Conservation (phyloP, 2,113 vertebrate species). For the Ictalurus punctatus region DNA sequence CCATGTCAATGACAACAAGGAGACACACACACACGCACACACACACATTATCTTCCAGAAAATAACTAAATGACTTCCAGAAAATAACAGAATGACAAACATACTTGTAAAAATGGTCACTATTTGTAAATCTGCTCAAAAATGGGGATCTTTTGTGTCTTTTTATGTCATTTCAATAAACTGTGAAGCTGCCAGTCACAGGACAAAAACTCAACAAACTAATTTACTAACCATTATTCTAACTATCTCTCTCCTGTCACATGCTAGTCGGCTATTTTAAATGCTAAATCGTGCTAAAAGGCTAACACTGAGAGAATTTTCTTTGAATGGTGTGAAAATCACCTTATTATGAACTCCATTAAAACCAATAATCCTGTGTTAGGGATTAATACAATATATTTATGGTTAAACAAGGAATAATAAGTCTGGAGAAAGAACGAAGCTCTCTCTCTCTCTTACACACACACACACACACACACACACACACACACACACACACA, state of each 20-base stretch:
- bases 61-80: neutral
- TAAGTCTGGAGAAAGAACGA: neutral
- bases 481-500: slow-evolving; percentile 1
- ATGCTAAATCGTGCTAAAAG: neutral
- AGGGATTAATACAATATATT: neutral
- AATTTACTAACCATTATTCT: neutral
- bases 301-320: neutral
- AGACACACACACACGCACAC: neutral
- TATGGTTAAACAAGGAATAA: neutral
- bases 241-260: neutral
- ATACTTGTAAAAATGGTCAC: neutral
- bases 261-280: too few species aligned
- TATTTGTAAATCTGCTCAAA: neutral
- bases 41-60: neutral
- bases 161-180: neutral
- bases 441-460: neutral
- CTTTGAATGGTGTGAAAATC: neutral
- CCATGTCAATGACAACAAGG: slow-evolving; percentile 5
- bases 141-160: too few species aligned
- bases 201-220: neutral
- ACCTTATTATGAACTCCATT: neutral
- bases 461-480: neutral
- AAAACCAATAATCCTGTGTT: neutral
- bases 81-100: neutral
- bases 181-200: neutral